Evolutionary conservation across 2,797 vertebrate genomes (phyloP), one percentile per base, ranked within the genome.

Genomic region (Trematomus bernacchii): DNA sequence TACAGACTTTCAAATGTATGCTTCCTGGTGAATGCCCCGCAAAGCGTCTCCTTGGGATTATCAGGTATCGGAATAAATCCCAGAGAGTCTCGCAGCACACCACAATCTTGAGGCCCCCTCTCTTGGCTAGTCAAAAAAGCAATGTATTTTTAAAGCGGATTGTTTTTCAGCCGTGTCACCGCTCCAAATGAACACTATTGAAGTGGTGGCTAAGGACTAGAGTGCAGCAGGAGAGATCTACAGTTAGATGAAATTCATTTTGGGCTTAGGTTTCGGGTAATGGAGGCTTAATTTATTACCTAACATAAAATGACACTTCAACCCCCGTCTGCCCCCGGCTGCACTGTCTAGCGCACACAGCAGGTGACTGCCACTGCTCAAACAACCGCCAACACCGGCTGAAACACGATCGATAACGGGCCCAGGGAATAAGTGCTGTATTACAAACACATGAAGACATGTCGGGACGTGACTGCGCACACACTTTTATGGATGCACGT

Each of bases 271-370:
- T 95, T 94, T 94, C 93, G 8, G 66, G 77, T 92, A 93, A 93
- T 92, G 85, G 86, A 89, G 77, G 76, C 23, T 79, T 91, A 93
- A 94, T 94, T 94, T 94, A 94, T 91, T 86, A 84, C 80, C 51
- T 68, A 74, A 90, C 87, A 91, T 94, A 86, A 94, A 94, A 92
- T 85, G 79, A 89, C 87, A 88, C 78, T 87, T 92, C 79, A 90
- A 81, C 81, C 87, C 77, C 48, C 1, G 82, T 72, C 86, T 89
- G 78, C 89, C 87, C 79, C 66, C 10, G 61, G 61, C 76, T 42
- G 75, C 77, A 77, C 43, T 66, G 90, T 85, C 82, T 85, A 79
- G 77, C 65, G 19, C 79, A 27, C 86, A 48, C 86, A 74, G 87
- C 72, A 90, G 55, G 89, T 91, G 89, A 86, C 84, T 79, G 86